These are phyloP conservation scores for Etia nguti DNA, from an alignment of 2,113 vertebrate genomes.

Conservation along the genomic window DNA sequence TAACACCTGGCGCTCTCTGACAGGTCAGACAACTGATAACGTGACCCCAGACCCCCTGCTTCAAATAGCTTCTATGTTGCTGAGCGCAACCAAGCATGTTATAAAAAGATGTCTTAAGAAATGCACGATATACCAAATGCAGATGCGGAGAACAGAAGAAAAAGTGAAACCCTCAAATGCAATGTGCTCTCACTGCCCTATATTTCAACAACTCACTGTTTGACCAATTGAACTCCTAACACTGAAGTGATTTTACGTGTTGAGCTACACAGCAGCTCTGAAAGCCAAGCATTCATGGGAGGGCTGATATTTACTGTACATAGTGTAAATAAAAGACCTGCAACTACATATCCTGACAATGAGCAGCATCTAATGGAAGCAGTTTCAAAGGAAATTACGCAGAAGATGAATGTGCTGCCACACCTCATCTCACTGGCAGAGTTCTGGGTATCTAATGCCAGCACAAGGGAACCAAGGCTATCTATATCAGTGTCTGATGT, in stretches of 20 bases:
- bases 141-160: neutral
- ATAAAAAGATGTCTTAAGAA: conserved; percentile 40
- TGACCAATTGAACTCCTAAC: neutral
- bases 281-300: neutral
- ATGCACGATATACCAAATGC: conserved; percentile 5
- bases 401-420: conserved; percentile 45
- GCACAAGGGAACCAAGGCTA: conserved; percentile 66
- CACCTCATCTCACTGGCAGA: conserved; percentile 46
- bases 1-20: conserved; percentile 32
- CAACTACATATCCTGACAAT: conserved; percentile 34
- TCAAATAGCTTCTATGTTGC: conserved; percentile 54
- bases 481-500: conserved; percentile 75
- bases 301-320: neutral
- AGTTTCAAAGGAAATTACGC: conserved; percentile 45
- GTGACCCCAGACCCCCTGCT: conserved; percentile 30
- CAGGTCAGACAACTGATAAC: conserved; percentile 40
- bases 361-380: conserved; percentile 37
- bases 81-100: conserved; percentile 18
- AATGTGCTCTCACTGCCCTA: neutral
- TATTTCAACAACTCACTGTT: neutral
- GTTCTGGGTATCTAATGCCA: conserved; percentile 64
- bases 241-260: neutral
- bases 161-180: neutral
- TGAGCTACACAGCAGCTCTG: neutral
- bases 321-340: conserved; percentile 25